A percentile compares a stretch with the other conserved stretches of the same genome.
phyloP scores from a whole-genome alignment of 2,888 invertebrate genomes.

The Drosophila rubida region DNA sequence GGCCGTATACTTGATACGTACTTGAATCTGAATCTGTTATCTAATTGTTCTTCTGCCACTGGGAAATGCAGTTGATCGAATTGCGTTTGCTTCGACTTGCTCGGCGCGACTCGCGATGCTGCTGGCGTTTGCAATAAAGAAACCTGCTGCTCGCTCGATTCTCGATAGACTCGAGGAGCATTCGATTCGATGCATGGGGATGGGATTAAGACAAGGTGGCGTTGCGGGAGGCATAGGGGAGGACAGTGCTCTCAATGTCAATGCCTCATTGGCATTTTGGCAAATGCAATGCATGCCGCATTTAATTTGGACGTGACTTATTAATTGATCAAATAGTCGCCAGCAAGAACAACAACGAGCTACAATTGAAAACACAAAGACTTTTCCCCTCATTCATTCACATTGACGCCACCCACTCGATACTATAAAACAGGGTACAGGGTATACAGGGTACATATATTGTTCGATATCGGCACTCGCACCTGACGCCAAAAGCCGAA shows the following conservation, averaged over 20 bases:
- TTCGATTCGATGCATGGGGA: conserved; percentile 19
- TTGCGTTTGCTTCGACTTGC: conserved; percentile 72
- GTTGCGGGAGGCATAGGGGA: conserved; percentile 1
- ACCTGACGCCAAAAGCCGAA: not conserved
- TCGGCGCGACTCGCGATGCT: conserved; percentile 72
- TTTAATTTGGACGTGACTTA: conserved; percentile 59
- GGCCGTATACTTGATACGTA: conserved; percentile 23
- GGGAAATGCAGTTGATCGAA: conserved; percentile 43
- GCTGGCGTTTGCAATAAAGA: conserved; percentile 66
- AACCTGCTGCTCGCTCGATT: conserved; percentile 50
- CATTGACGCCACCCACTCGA: conserved; percentile 45
- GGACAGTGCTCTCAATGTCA: conserved; percentile 68
- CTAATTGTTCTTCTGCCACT: conserved; percentile 27
- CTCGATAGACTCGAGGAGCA: conserved; percentile 23
- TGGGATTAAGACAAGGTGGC: conserved; percentile 6
- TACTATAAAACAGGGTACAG: conserved; percentile 1
- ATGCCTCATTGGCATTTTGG: conserved; percentile 80
- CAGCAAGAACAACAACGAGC: conserved; percentile 34
- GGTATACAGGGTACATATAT: conserved; percentile 23
- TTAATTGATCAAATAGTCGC: conserved; percentile 66
- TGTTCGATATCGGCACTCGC: conserved; percentile 17
- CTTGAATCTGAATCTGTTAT: conserved; percentile 22
- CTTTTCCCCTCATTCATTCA: conserved; percentile 24
- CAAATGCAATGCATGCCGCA: conserved; percentile 53
- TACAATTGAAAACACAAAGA: conserved; percentile 14